phyloP scores from a whole-genome alignment of 2,888 invertebrate species.

The Lasiommata megera region DNA sequence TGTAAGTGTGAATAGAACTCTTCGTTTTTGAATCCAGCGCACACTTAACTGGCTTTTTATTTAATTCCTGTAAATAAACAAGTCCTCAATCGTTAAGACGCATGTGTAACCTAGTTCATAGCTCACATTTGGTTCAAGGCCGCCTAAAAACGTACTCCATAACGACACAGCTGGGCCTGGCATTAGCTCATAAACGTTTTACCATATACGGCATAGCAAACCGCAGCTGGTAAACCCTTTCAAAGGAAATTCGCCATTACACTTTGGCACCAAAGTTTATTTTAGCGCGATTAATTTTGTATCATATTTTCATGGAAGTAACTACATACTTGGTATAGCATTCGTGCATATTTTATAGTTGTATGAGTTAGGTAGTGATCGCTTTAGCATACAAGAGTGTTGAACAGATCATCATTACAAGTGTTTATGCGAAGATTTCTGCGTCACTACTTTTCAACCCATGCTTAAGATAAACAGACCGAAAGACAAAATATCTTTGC shows the following conservation, averaged over 20 bases:
- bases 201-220: slow-evolving; percentile 25
- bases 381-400: slow-evolving; percentile 10
- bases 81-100: background rate
- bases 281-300: background rate
- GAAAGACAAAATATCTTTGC: too few relatives aligned
- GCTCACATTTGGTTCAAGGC: slow-evolving; percentile 21
- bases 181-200: slow-evolving; percentile 26
- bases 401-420: slow-evolving; percentile 10
- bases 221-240: slow-evolving; percentile 17
- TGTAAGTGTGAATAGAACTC: too few relatives aligned
- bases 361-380: slow-evolving; percentile 6
- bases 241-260: background rate
- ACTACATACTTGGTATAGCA: background rate
- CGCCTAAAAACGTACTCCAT: slow-evolving; percentile 16
- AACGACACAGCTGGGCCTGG: slow-evolving; percentile 22
- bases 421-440: background rate
- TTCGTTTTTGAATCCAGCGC: too few relatives aligned
- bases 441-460: too few relatives aligned
- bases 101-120: slow-evolving; percentile 1
- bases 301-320: slow-evolving; percentile 4
- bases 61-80: too few relatives aligned
- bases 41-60: too few relatives aligned
- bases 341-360: background rate
- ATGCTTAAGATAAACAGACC: too few relatives aligned
- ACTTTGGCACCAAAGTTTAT: background rate